These are phyloP conservation scores for Byasa hedistus DNA, from an alignment of 2,888 invertebrate genomes.

Conservation along the genomic window DNA sequence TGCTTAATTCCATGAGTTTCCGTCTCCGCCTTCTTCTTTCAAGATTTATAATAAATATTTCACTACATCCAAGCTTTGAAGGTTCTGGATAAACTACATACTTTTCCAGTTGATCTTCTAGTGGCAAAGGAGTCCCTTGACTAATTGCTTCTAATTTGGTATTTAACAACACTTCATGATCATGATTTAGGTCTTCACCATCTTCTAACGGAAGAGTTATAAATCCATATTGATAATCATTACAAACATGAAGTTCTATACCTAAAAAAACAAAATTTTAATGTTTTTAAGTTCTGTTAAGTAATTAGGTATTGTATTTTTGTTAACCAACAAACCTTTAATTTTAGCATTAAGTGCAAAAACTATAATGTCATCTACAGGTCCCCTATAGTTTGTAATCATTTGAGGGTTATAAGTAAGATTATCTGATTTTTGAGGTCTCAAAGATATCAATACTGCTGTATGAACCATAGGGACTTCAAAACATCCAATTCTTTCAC, in stretches of 20 bases:
- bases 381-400: conserved; percentile 83
- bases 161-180: conserved; percentile 86
- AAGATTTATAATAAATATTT: conserved; percentile 96
- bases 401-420: conserved; percentile 87
- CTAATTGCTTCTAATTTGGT: conserved; percentile 87
- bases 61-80: conserved; percentile 85
- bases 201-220: conserved; percentile 89
- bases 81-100: conserved; percentile 63
- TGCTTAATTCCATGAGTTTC: conserved; percentile 87
- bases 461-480: conserved; percentile 95
- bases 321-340: conserved; percentile 64
- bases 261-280: conserved; percentile 37
- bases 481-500: conserved; percentile 86
- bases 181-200: conserved; percentile 81
- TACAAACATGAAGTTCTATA: conserved; percentile 82
- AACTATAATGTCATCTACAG: conserved; percentile 94
- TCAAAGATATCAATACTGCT: conserved; percentile 89
- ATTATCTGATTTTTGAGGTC: conserved; percentile 74
- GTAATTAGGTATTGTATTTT: not conserved
- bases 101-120: conserved; percentile 59
- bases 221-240: conserved; percentile 90
- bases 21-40: conserved; percentile 89
- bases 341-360: conserved; percentile 91
- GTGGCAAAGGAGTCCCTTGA: conserved; percentile 68
- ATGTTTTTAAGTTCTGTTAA: not conserved